Evolutionary conservation across 1,140 invertebrate genomes (phyloP), one percentile per base, ranked within the genome.

Genomic region (Drosophila lacertosa): DNA sequence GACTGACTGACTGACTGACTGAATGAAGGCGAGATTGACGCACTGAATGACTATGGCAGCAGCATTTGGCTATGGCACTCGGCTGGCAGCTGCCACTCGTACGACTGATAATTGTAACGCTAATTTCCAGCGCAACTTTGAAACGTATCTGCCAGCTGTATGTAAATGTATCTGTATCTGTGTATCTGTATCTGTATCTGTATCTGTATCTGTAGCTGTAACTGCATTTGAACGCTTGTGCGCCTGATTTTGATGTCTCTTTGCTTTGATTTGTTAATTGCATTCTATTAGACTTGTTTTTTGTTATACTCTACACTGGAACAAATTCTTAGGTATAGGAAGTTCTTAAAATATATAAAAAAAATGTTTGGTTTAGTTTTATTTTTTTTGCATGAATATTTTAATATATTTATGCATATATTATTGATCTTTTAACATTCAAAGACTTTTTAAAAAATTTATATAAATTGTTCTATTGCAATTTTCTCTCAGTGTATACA

Each of bases 241-340:
- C 39, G 51, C 20, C 24, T 60, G 47, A 57, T 58, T 54, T 35
- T 37, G 59, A 77, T 78, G 40, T 66, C 60, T 80, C 63, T 60
- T 59, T 53, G 67, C 59, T 71, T 81, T 74, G 77, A 88, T 84
- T 81, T 77, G 68, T 81, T 88, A 84, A 84, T 86, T 88, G 69
- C 81, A 88, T 70, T 66, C 59, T 67, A 26, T 37, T 26, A 42
- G 48, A 63, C 37, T 44, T 62, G 77, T 74, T 83, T 63, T 63
- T 64, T 40, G 26, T 42, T 44, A 2, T 10, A 4, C 42, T 13
- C 33, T 13, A 44, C 4, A 22, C 26, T 7, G 6, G 9, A 29
- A 29, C 1, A 29, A 29, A 29, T 29, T 29, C 6, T 7, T 2
- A 29, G n/a, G n/a, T n/a, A n/a, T n/a, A n/a, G n/a, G n/a, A n/a